phyloP scores from a whole-genome alignment of 2,797 vertebrate species.

The Dromococcyx pavoninus region DNA sequence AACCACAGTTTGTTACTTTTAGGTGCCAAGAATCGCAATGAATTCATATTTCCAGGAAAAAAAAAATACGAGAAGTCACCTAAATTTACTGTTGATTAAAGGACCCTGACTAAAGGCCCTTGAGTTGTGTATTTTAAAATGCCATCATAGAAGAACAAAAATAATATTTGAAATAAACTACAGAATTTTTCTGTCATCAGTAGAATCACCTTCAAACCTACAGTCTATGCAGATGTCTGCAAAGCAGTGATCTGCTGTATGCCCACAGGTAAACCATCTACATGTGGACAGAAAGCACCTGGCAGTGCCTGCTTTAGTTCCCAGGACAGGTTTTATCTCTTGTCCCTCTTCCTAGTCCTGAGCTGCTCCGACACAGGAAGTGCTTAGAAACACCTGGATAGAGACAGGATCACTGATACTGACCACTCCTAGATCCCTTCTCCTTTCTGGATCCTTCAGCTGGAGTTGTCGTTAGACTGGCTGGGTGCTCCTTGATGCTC shows the following conservation, averaged over 20 bases:
- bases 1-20: background rate
- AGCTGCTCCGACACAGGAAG: background rate
- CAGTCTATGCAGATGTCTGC: background rate
- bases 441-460: rapidly evolving
- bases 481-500: background rate
- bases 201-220: background rate
- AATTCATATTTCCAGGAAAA: background rate
- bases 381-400: rapidly evolving
- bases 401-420: background rate
- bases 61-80: background rate
- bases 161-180: background rate
- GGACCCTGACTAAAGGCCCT: background rate
- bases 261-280: background rate
- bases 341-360: background rate
- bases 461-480: background rate
- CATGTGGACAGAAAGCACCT: background rate
- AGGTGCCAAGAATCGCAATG: background rate
- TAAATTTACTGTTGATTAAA: background rate
- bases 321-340: background rate
- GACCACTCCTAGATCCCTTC: rapidly evolving
- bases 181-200: background rate
- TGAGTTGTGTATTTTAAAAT: background rate
- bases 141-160: background rate
- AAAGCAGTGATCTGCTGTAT: background rate
- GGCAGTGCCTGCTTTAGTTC: rapidly evolving